phyloP scores from a whole-genome alignment of 1,140 invertebrate genomes.

The Eupeodes corollae region DNA sequence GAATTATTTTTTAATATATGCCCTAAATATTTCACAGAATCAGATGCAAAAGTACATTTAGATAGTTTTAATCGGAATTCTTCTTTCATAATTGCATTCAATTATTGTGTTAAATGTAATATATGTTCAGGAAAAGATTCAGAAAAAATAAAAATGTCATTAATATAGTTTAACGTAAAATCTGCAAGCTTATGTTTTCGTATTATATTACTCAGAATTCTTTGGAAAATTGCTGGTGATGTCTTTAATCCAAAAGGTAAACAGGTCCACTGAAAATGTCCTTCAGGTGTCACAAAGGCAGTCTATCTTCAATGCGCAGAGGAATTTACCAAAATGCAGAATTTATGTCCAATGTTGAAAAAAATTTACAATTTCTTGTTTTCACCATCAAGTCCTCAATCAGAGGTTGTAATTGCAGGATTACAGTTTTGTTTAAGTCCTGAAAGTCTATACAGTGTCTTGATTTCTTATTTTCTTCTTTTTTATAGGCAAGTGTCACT shows the following conservation, averaged over 20 bases:
- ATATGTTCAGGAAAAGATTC: too few relatives aligned
- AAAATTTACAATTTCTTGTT: slow-evolving; percentile 28
- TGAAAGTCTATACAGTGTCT: slow-evolving; percentile 32
- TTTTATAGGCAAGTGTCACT: slow-evolving; percentile 30
- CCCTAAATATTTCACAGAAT: too few relatives aligned
- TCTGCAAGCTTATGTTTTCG: slow-evolving; percentile 21
- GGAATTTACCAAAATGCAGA: slow-evolving; percentile 37
- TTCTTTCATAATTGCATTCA: too few relatives aligned
- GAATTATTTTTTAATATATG: too few relatives aligned
- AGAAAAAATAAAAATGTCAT: too few relatives aligned
- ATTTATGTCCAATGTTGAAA: slow-evolving; percentile 31
- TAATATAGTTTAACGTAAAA: too few relatives aligned
- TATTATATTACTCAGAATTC: slow-evolving; percentile 22
- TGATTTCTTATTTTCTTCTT: slow-evolving; percentile 23
- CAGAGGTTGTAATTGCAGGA: slow-evolving; percentile 27
- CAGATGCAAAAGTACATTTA: too few relatives aligned
- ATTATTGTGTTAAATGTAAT: too few relatives aligned
- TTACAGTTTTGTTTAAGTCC: slow-evolving; percentile 30
- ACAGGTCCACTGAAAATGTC: slow-evolving; percentile 30
- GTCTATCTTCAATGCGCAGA: slow-evolving; percentile 25
- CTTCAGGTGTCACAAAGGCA: slow-evolving; percentile 32
- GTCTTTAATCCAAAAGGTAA: slow-evolving; percentile 31
- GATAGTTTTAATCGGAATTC: too few relatives aligned
- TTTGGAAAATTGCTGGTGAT: slow-evolving; percentile 29
- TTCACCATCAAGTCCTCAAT: slow-evolving; percentile 28